Base-by-base conservation (phyloP, 2,113 vertebrate species). In the Anseranas semipalmata region DNA sequence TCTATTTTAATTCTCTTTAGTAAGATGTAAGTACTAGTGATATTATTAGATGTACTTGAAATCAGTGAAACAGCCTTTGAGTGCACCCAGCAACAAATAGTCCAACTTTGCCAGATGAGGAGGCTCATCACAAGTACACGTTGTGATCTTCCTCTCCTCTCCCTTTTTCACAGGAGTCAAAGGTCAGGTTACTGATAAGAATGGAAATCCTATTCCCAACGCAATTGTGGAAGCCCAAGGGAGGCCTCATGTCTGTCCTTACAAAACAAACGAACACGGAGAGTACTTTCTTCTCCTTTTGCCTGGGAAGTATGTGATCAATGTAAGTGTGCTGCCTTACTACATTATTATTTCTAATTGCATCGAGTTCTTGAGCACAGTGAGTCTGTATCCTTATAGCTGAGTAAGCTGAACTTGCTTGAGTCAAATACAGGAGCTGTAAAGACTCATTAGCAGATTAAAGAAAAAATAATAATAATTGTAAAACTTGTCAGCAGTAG, bases 271-370 rank as follows among this genome's bases (percentile, higher is more conserved):
- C 78, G 76, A 39, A 56, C 95, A 98, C 2, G 99, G 99, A 84
- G 99, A 99, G 79, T 99, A 99, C 96, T 99, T 98, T 75, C 97
- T 99, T 62, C 98, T 99, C 81, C 98, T 99, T 66, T 86, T 99
- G 85, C 99, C 99, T 32, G 99, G 99, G 56, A 97, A 77, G 1
- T 99, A 99, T 50, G 98, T 77, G n/a, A 98, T 99, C 96, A 99
- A 97, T 27, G 99, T 99, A 98, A 98, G 98, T 97, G 93, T 33
- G 20, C 2, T 8, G 30, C 62, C 59, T 28, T 33, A 6, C 33
- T 27, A 2, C 37, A 24, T 6, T 28, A 9, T 2, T 46, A 39
- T 15, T 59, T 59, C 27, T 17, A 28, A 33, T 2, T 74, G 43
- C 22, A 8, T 1, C 3, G 53, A 37, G 45, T 9, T 60, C 62